Base-by-base conservation (phyloP, 2,113 vertebrate species). In the Sander lucioperca region DNA sequence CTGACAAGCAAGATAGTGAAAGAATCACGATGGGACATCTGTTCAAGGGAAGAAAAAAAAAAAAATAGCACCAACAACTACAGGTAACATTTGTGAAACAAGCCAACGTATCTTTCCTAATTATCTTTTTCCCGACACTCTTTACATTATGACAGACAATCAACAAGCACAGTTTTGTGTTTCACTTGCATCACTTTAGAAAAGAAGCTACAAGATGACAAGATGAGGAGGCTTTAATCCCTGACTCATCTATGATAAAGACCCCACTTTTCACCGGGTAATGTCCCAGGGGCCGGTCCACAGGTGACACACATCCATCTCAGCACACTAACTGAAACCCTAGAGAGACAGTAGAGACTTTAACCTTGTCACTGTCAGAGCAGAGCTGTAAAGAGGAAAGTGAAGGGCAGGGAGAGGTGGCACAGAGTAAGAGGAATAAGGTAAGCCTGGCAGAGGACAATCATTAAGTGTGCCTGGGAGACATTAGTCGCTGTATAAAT, bases 401-500 rank as follows among this genome's bases (percentile, higher is more conserved):
- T 11, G 23, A 74, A 85, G 76, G 79, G 78, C 71, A 80, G 61
- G 13, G 58, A 33, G 75, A 86, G 79, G 73, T 77, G 81, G 82
- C 79, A 61, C 66, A 86, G 66, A 83, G 85, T 86, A 74, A 89
- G 79, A 88, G 83, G 86, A 78, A 89, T 84, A 90, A 78, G 82
- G 53, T 56, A 73, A 82, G 77, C 33, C 76, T 59, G 73, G 85
- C 83, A 83, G 83, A 82, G 88, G 85, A 92, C 74, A 74, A 83
- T 82, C 83, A 82, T 87, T 88, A 91, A 88, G 82, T 69, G 84
- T 73, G 79, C 86, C 86, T 85, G 43, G 83, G 70, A 89, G 90
- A 90, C 88, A 89, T 92, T 83, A 89, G 77, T 68, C 18, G n/a
- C 74, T 80, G 71, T 86, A 91, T 91, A 92, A 92, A 93, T 92